Percentiles rank a stretch among this genome's conserved stretches.
These are phyloP conservation scores for Pseudomyrmex sp. DNA, from an alignment of 1,140 invertebrate genomes.

Conservation along the genomic window DNA sequence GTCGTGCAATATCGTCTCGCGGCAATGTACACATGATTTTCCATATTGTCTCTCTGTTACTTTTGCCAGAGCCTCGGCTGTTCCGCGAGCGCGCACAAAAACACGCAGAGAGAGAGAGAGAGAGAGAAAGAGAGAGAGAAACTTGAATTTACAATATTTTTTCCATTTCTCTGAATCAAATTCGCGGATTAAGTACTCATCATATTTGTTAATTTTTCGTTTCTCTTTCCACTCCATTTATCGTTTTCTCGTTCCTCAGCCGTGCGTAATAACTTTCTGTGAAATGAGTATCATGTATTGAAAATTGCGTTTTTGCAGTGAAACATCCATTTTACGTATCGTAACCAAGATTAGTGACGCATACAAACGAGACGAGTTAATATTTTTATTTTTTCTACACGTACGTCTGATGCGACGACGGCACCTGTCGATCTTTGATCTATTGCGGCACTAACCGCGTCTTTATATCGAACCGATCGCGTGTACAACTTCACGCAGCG, in stretches of 20 bases:
- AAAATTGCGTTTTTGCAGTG: not conserved
- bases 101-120: not conserved
- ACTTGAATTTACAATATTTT: not conserved
- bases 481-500: not conserved
- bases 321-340: not conserved
- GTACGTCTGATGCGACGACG: too few relatives aligned
- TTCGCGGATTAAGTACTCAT: constrained; percentile 37
- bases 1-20: constrained; percentile 65
- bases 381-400: too few relatives aligned
- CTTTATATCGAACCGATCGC: constrained; percentile 15
- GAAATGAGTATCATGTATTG: not conserved
- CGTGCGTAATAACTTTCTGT: not conserved
- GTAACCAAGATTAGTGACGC: not conserved
- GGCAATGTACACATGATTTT: constrained; percentile 54
- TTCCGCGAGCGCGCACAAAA: not conserved
- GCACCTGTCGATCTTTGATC: not conserved
- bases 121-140: not conserved
- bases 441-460: not conserved
- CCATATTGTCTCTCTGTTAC: constrained; percentile 64
- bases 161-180: constrained; percentile 12
- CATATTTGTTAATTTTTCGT: constrained; percentile 26
- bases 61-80: constrained; percentile 42
- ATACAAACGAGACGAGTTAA: not conserved
- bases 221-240: not conserved
- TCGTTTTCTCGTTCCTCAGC: not conserved